These are phyloP conservation scores for Napeogenes sylphis DNA, from an alignment of 2,888 invertebrate genomes.

Conservation along the genomic window DNA sequence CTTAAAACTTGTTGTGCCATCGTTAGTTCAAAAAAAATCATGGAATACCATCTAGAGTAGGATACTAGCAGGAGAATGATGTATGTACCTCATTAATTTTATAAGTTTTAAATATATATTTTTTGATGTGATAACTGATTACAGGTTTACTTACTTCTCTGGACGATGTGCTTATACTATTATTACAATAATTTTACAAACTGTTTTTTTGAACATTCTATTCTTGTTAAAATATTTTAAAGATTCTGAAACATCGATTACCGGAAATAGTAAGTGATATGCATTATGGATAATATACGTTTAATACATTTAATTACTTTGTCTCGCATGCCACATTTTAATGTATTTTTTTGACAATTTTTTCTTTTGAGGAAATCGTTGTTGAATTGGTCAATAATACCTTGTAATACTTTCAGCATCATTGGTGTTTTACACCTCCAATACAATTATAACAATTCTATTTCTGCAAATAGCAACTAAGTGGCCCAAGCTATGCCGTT, in stretches of 20 bases:
- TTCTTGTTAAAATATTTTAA: constrained; percentile 41
- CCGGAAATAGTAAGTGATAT: constrained; percentile 44
- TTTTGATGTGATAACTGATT: constrained; percentile 14
- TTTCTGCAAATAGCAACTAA: constrained; percentile 50
- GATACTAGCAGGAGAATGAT: no score
- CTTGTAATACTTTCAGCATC: constrained; percentile 41
- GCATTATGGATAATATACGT: not conserved
- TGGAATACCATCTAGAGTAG: no score
- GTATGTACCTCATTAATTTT: not conserved
- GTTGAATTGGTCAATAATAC: not conserved
- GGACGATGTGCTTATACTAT: constrained; percentile 45
- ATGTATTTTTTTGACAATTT: no score
- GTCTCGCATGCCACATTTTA: no score
- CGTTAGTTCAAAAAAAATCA: no score
- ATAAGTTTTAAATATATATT: not conserved
- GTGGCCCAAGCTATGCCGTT: constrained; percentile 50
- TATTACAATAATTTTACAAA: constrained; percentile 41
- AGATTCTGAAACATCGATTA: constrained; percentile 38
- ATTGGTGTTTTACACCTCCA: constrained; percentile 45
- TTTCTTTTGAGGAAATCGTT: not conserved
- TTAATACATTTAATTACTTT: no score
- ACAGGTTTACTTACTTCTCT: constrained; percentile 49
- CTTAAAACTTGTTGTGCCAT: no score
- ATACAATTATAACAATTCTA: constrained; percentile 40
- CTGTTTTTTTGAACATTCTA: constrained; percentile 28